Evolutionary conservation across 2,888 invertebrate species (phyloP).

Genomic region (Diarsia brunnea): DNA sequence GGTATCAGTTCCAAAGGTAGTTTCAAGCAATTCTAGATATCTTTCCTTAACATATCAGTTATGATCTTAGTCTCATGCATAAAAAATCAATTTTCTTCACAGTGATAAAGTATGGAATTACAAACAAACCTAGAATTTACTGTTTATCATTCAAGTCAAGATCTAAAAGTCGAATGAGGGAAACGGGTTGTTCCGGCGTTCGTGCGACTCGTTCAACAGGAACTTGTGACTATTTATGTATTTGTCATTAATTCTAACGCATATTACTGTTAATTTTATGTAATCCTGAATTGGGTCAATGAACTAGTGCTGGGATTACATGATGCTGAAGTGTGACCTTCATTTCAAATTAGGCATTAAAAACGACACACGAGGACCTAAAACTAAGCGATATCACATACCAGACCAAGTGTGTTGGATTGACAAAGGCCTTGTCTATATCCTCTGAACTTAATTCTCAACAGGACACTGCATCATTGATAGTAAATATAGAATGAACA

Average conservation of each 20-base stretch:
- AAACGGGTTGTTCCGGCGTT: conserved; percentile 54
- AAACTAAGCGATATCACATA: background rate
- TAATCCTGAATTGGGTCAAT: conserved; percentile 33
- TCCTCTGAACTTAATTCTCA: background rate
- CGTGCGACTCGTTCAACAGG: conserved; percentile 50
- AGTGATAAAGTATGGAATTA: conserved; percentile 31
- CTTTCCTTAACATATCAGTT: conserved; percentile 13
- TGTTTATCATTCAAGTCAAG: conserved; percentile 39
- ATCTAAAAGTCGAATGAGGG: conserved; percentile 54
- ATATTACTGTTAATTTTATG: conserved; percentile 41
- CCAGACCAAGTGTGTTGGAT: background rate
- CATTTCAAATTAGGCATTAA: background rate
- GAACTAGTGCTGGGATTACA: conserved; percentile 12
- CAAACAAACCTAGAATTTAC: conserved; percentile 23
- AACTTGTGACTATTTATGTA: conserved; percentile 48
- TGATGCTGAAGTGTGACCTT: background rate
- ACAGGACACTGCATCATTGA: background rate
- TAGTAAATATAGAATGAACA: background rate
- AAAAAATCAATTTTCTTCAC: conserved; percentile 8
- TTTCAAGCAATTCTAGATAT: conserved; percentile 15
- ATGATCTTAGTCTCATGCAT: conserved; percentile 12
- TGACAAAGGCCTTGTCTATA: background rate
- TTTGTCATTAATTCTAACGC: conserved; percentile 38
- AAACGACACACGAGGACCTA: background rate
- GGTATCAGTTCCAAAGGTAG: conserved; percentile 23